phyloP scores from a whole-genome alignment of 2,888 invertebrate genomes.

The Pandemis cinnamomeana region DNA sequence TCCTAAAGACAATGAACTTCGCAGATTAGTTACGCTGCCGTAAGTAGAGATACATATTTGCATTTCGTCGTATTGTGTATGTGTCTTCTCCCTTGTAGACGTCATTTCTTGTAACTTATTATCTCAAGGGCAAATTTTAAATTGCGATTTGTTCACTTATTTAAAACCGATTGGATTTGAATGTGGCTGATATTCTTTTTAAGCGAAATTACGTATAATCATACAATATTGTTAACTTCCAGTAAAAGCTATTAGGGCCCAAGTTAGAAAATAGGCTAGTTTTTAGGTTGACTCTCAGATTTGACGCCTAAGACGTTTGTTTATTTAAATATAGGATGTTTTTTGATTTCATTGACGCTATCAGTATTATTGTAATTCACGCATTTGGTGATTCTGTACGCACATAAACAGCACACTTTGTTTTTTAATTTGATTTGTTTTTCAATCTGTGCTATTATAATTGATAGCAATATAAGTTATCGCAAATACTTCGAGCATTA shows the following conservation, averaged over 20 bases:
- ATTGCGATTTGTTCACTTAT: neutral
- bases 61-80: constrained; percentile 33
- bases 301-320: neutral
- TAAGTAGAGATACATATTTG: constrained; percentile 28
- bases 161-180: neutral
- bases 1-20: constrained; percentile 39
- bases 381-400: neutral
- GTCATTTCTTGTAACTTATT: constrained; percentile 2
- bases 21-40: constrained; percentile 32
- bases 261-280: neutral
- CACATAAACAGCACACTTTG: constrained; percentile 9
- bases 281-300: no score
- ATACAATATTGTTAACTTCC: neutral
- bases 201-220: neutral
- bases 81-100: constrained; percentile 24
- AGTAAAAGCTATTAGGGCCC: neutral
- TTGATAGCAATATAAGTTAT: constrained; percentile 28
- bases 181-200: neutral
- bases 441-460: constrained; percentile 12
- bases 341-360: neutral
- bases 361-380: neutral
- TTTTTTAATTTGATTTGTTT: constrained; percentile 30
- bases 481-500: constrained; percentile 42
- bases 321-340: neutral
- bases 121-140: constrained; percentile 1